phyloP scores from a whole-genome alignment of 2,113 vertebrate genomes.

The Scomber japonicus region DNA sequence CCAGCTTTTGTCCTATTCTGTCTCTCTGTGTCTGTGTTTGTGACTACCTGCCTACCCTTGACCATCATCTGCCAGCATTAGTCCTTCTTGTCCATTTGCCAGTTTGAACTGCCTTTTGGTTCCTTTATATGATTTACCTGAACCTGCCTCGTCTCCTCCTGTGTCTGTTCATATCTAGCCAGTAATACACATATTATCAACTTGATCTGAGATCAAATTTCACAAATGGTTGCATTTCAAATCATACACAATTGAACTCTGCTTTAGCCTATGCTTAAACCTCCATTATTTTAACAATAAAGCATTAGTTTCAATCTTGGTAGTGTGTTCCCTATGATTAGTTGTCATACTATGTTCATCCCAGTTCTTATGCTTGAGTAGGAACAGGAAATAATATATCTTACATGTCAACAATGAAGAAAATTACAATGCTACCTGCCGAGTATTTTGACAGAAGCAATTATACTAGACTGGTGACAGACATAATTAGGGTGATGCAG shows the following conservation, averaged over 20 bases:
- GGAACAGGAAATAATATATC: no score
- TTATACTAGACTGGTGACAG: background rate
- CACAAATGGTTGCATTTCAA: no score
- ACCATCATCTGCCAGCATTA: slow-evolving; percentile 16
- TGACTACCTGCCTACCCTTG: slow-evolving; percentile 25
- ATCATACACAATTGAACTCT: background rate
- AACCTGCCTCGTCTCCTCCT: slow-evolving; percentile 5
- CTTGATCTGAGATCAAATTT: background rate
- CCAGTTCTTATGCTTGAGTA: no score
- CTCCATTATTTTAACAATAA: background rate
- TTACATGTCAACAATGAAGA: background rate
- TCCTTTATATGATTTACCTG: background rate
- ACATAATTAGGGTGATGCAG: background rate
- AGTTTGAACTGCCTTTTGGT: slow-evolving; percentile 10
- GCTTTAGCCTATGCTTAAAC: background rate
- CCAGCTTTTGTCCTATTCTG: slow-evolving; percentile 21
- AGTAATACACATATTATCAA: background rate
- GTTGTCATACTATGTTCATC: background rate
- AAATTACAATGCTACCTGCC: background rate
- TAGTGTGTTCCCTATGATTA: no score
- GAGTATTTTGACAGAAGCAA: slow-evolving; percentile 6
- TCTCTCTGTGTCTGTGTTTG: slow-evolving; percentile 5
- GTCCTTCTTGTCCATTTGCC: slow-evolving; percentile 18
- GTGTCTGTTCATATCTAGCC: slow-evolving; percentile 4
- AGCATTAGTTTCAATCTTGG: no score